phyloP scores from a whole-genome alignment of 2,113 vertebrate species.

The Platichthys stellatus region DNA sequence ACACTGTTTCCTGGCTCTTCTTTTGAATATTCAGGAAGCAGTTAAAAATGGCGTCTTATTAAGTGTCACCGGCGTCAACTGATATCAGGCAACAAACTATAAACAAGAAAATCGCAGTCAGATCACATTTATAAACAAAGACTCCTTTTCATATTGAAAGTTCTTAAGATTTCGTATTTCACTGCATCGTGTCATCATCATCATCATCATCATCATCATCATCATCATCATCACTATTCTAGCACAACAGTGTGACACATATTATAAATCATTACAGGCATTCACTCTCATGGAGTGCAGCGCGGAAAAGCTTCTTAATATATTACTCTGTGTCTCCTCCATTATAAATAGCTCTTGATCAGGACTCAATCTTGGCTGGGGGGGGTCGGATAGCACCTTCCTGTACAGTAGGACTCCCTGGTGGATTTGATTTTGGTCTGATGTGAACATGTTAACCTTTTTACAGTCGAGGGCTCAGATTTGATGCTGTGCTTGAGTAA shows the following conservation, averaged over 20 bases:
- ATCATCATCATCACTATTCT: conserved; percentile 72
- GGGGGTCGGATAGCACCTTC: conserved; percentile 69
- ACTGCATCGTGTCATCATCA: conserved; percentile 59
- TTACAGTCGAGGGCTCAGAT: conserved; percentile 42
- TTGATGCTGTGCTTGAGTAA: conserved; percentile 59
- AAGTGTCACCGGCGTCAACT: conserved; percentile 59
- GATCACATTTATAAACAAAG: conserved; percentile 74
- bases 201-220: conserved; percentile 5
- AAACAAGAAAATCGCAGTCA: conserved; percentile 64
- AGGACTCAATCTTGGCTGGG: conserved; percentile 60
- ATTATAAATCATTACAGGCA: conserved; percentile 79
- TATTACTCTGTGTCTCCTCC: conserved; percentile 84
- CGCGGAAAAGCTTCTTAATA: conserved; percentile 79
- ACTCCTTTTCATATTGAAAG: conserved; percentile 58
- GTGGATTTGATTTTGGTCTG: conserved; percentile 44
- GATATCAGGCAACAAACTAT: conserved; percentile 63
- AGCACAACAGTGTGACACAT: conserved; percentile 77
- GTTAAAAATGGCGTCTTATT: conserved; percentile 45
- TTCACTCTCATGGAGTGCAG: conserved; percentile 74
- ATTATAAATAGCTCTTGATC: conserved; percentile 83
- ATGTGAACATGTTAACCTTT: conserved; percentile 18
- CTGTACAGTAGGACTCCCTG: conserved; percentile 64
- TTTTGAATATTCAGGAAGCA: conserved; percentile 48
- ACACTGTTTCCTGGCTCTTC: conserved; percentile 53
- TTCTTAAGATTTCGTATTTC: conserved; percentile 65